These are phyloP conservation scores for Drosophila fuyamai DNA, from an alignment of 1,140 invertebrate genomes.

Conservation along the genomic window DNA sequence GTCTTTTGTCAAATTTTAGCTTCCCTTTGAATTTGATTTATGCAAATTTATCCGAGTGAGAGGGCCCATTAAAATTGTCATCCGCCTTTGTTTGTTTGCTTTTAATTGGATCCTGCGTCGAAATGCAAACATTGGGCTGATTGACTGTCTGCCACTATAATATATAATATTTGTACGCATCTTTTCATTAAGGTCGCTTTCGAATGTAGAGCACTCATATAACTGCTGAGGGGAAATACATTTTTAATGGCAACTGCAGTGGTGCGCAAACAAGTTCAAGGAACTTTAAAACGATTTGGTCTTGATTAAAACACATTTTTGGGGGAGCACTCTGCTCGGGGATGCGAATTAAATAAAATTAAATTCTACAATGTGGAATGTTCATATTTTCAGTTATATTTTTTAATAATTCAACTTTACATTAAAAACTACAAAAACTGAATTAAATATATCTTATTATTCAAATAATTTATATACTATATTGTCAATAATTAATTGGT, in stretches of 20 bases:
- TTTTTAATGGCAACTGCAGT: constrained; percentile 26
- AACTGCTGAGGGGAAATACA: constrained; percentile 31
- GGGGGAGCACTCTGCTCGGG: background rate
- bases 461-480: too few species aligned
- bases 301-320: constrained; percentile 31
- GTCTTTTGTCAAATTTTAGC: constrained; percentile 26
- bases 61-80: constrained; percentile 28
- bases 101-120: constrained; percentile 38
- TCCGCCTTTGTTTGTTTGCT: constrained; percentile 52
- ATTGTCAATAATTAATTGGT: too few species aligned
- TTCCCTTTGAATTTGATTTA: constrained; percentile 47
- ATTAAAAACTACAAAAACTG: background rate
- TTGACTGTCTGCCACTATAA: constrained; percentile 24
- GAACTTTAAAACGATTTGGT: constrained; percentile 37
- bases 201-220: constrained; percentile 21
- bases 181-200: constrained; percentile 18
- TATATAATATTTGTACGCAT: constrained; percentile 20
- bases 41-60: constrained; percentile 34
- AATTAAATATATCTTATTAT: too few species aligned
- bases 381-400: background rate
- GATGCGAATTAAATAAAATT: constrained; percentile 17
- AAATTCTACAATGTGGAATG: constrained; percentile 2
- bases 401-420: background rate
- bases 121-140: constrained; percentile 5
- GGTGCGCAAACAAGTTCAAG: constrained; percentile 33